A percentile compares a stretch with the other conserved stretches of the same genome.
Conservation (phyloP, 2,888 invertebrate genomes). For the Amphimallon solstitiale region DNA sequence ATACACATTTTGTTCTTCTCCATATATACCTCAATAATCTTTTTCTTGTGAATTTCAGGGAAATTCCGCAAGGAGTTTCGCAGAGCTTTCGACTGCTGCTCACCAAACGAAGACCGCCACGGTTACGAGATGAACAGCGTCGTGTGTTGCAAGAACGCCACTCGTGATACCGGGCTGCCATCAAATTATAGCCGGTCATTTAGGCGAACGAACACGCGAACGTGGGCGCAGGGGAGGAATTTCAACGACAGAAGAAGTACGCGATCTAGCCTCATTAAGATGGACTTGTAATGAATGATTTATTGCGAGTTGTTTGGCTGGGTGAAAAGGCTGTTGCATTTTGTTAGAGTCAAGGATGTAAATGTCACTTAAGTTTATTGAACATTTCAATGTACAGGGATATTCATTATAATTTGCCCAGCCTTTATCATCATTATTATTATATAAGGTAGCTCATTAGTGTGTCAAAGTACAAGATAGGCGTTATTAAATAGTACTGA, state of each 20-base stretch:
- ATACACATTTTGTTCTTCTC: no score
- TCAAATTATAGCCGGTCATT: constrained; percentile 34
- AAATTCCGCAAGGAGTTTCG: constrained; percentile 79
- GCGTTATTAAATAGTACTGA: no score
- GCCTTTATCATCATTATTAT: no score
- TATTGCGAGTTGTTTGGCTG: no score
- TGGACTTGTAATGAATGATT: constrained; percentile 46
- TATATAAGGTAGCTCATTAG: no score
- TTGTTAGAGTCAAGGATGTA: no score
- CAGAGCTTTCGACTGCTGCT: constrained; percentile 72
- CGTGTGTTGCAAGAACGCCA: constrained; percentile 47
- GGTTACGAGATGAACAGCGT: constrained; percentile 48
- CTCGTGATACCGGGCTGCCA: constrained; percentile 41
- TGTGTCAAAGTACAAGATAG: no score
- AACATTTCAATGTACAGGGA: no score
- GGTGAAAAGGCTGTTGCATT: no score
- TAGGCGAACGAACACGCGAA: constrained; percentile 27
- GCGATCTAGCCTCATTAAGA: constrained; percentile 52
- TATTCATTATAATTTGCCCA: no score
- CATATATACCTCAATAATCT: no score
- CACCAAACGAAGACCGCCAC: constrained; percentile 57
- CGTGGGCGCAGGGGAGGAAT: constrained; percentile 33
- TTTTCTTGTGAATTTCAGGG: constrained; percentile 63
- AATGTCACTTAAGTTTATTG: no score
- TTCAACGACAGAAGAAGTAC: constrained; percentile 49